Base-by-base conservation (phyloP, 2,888 invertebrate species). In the Theodoxus fluviatilis region DNA sequence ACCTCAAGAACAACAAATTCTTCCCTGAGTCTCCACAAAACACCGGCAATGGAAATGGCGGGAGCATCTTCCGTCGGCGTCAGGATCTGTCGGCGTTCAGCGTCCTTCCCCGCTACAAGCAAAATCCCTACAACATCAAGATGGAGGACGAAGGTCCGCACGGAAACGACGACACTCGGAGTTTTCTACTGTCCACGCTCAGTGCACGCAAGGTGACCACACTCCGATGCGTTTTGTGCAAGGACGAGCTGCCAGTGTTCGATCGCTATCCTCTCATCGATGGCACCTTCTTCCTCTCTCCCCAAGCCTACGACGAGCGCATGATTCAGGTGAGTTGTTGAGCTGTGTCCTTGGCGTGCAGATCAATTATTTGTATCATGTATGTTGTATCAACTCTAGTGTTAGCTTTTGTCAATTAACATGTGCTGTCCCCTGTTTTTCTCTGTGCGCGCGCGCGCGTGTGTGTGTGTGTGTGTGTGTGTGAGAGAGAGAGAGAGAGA, bases 121-220 rank as follows among this genome's bases (percentile, higher is more conserved):
- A 96, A 87, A 98, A 98, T 91, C 96, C 97, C 85, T 98, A 97
- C 91, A 96, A 98, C 91, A 97, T 98, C 88, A 98, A 98, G 94
- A 96, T 98, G 91, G 98, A 98, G 89, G 98, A 98, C 86, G 98
- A 98, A 87, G 96, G 96, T 76, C 95, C 96, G 89, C 96, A 96
- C 87, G 98, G 98, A 82, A 98, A 98, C 89, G 98, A 98, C 87
- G 98, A 98, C 87, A 97, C 96, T 65, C 92, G 98, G 79, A 93
- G 95, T 85, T 98, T 98, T 90, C 94, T 98, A 82, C 90, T 98
- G 85, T 95, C 96, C 74, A 96, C 95, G 57, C 89, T 98, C 85
- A 96, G 96, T 75, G 94, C 94, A 38, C 93, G 95, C 85, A 94
- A 95, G 83, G 93, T 94, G 92, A 81, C 94, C 94, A 57, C 92